Conservation (phyloP, 2,113 vertebrate genomes). For the Neolamprologus hecqui region DNA sequence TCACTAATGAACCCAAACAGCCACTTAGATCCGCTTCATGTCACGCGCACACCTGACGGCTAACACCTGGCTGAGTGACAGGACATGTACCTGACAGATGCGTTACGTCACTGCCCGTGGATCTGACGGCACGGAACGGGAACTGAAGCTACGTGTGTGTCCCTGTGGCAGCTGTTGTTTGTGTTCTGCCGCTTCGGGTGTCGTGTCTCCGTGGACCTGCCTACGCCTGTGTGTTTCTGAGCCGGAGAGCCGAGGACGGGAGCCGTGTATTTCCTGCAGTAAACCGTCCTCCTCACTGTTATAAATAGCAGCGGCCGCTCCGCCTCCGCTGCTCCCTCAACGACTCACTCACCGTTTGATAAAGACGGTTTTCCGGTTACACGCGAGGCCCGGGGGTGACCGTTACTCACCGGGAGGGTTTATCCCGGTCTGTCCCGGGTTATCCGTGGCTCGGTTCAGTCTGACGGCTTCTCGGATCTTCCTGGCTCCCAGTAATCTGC, state of each 20-base stretch:
- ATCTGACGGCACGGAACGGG: background rate
- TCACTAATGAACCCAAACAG: background rate
- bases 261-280: conserved; percentile 39
- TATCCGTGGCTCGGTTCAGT: conserved; percentile 32
- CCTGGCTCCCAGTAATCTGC: conserved; percentile 58
- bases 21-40: background rate
- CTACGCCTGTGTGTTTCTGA: background rate
- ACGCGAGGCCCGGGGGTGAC: background rate
- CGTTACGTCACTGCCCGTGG: background rate
- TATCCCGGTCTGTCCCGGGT: conserved; percentile 16
- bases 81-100: background rate
- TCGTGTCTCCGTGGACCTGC: background rate
- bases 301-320: background rate
- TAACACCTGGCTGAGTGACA: background rate
- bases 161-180: background rate
- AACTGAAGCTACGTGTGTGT: background rate
- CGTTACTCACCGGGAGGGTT: conserved; percentile 26
- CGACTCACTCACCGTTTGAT: background rate
- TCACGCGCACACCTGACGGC: background rate
- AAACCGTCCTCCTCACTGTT: background rate
- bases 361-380: background rate
- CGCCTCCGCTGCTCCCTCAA: background rate
- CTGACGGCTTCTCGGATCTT: background rate
- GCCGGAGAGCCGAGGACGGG: background rate
- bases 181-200: background rate